Evolutionary conservation across 2,797 vertebrate species (phyloP), one percentile per base, ranked within the genome.

Genomic region (Acrossocheilus wenchowensis): DNA sequence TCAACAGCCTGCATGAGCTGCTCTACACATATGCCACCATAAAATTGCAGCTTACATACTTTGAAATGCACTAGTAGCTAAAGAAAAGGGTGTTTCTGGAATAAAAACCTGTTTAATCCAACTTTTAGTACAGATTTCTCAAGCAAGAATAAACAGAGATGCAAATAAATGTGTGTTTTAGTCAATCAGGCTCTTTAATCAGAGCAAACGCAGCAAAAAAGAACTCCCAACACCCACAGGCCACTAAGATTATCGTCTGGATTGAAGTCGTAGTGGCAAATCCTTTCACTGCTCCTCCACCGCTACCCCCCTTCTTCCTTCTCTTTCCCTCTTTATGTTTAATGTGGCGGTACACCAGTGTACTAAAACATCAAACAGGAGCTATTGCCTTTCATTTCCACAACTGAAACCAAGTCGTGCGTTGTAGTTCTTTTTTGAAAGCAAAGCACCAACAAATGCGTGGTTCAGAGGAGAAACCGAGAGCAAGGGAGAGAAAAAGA

Each of bases 351-450:
- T 89, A 83, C 88, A 90, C 89, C 86, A 88, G 86, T 86, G 81
- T 87, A 90, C 89, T 89, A 90, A 88, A 89, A 90, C 89, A 90
- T 89, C 89, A 90, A 89, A 90, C 88, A 88, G 84, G 77, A 89
- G 86, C 88, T 79, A 86, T 78, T 89, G 89, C 88, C 88, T 86
- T 89, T 89, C 84, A 90, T 90, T 89, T 86, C 84, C 86, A 90
- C 84, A 89, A 89, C 86, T 90, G 84, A 87, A 90, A 87, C 86
- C 84, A 88, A 89, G 89, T 86, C 73, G 84, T 84, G 81, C 73
- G 81, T 84, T 86, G 78, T 89, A 88, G 81, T 87, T 82, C 73
- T 75, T 85, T 86, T 86, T 82, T 88, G 83, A 83, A 88, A 86
- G 87, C 66, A 86, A 83, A 86, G 80, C 74, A 86, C 73, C 87